Evolutionary conservation across 2,888 invertebrate species (phyloP).

Genomic region (Luperina testacea): DNA sequence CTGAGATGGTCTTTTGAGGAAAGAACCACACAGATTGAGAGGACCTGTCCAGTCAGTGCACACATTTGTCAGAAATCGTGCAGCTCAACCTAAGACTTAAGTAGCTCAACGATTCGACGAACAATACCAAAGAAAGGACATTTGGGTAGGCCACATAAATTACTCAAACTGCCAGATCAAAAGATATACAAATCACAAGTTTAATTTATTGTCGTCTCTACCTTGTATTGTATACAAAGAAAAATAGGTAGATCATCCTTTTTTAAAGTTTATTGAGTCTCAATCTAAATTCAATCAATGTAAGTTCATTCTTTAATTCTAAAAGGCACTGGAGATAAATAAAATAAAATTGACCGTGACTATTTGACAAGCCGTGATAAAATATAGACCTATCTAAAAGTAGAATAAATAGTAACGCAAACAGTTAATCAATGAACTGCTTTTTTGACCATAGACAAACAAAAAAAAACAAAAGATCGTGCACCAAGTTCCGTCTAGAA

Average conservation of each 20-base stretch:
- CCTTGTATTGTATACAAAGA: not conserved
- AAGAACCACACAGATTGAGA: too few relatives aligned
- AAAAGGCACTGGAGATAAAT: not conserved
- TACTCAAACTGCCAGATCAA: too few relatives aligned
- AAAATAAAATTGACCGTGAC: not conserved
- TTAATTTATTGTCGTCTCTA: not conserved
- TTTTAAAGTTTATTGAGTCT: not conserved
- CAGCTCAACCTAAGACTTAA: too few relatives aligned
- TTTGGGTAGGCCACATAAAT: too few relatives aligned
- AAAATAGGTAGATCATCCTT: not conserved
- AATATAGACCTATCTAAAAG: constrained; percentile 7
- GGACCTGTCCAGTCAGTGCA: too few relatives aligned
- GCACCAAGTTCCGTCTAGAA: constrained; percentile 27
- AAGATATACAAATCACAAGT: not conserved
- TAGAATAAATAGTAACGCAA: constrained; percentile 20
- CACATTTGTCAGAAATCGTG: too few relatives aligned
- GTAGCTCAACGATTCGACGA: too few relatives aligned
- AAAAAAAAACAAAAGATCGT: constrained; percentile 27
- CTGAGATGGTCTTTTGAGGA: too few relatives aligned
- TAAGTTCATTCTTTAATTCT: too few relatives aligned
- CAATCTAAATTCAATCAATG: too few relatives aligned
- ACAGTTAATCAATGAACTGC: constrained; percentile 39
- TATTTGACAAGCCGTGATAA: not conserved
- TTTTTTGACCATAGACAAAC: not conserved
- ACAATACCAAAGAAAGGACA: too few relatives aligned